Evolutionary conservation across 1,140 invertebrate species (phyloP).

Genomic region (Latrodectus geometricus): DNA sequence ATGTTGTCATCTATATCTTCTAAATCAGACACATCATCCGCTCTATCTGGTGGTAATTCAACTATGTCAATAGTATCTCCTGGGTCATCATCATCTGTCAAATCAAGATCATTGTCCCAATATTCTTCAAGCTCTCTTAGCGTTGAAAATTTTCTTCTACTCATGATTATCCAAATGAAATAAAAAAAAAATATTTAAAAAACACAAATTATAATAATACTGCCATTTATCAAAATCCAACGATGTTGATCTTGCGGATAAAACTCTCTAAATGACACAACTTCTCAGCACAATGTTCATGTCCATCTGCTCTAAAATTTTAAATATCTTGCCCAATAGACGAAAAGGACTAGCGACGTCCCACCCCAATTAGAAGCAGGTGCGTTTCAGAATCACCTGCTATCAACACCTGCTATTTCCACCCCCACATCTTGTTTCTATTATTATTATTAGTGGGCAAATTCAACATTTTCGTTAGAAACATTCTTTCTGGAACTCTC

Average conservation of each 20-base stretch:
- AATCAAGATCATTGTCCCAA: conserved; percentile 40
- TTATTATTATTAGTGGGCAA: conserved; percentile 39
- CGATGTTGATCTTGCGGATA: conserved; percentile 37
- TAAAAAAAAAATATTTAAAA: conserved; percentile 44
- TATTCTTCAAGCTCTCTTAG: conserved; percentile 41
- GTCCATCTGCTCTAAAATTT: conserved; percentile 41
- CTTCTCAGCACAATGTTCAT: conserved; percentile 39
- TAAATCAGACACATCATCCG: conserved; percentile 39
- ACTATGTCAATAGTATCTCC: conserved; percentile 35
- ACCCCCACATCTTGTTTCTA: conserved; percentile 41
- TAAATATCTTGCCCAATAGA: conserved; percentile 42
- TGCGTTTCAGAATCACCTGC: conserved; percentile 40
- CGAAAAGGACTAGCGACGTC: conserved; percentile 35
- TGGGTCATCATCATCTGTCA: conserved; percentile 24
- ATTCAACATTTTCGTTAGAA: conserved; percentile 42
- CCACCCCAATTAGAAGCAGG: conserved; percentile 36
- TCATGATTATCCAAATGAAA: conserved; percentile 42
- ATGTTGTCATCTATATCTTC: conserved; percentile 39
- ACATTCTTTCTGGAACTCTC: conserved; percentile 39
- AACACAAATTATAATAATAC: conserved; percentile 43
- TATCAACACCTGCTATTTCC: conserved; percentile 39
- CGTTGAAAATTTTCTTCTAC: conserved; percentile 42
- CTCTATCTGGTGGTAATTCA: conserved; percentile 41
- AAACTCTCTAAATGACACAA: conserved; percentile 40
- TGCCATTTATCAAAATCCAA: conserved; percentile 37